Conservation (phyloP, 1,140 invertebrate genomes). For the Bombus polaris region DNA sequence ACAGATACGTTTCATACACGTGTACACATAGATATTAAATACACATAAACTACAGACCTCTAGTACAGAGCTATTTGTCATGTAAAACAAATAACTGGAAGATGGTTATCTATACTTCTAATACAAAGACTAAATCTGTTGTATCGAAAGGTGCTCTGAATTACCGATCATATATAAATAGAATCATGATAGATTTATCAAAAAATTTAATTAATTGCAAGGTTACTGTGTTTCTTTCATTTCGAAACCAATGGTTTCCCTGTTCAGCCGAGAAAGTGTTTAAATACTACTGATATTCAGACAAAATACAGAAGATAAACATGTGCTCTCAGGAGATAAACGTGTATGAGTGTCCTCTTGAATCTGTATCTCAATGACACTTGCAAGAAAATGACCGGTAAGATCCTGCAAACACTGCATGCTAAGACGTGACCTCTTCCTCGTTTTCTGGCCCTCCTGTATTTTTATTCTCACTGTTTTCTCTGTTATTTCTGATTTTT, state of each 20-base stretch:
- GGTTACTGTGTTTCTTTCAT: not conserved
- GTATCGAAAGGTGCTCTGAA: not conserved
- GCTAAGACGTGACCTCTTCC: not conserved
- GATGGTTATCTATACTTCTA: not conserved
- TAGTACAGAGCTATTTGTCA: not conserved
- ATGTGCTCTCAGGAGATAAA: slow-evolving; percentile 8
- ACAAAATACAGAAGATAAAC: slow-evolving; percentile 20
- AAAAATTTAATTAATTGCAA: not conserved
- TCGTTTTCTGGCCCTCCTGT: not conserved
- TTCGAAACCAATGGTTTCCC: too few relatives aligned
- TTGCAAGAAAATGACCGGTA: slow-evolving; percentile 12
- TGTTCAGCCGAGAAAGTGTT: slow-evolving; percentile 24
- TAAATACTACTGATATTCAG: not conserved
- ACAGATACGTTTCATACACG: not conserved
- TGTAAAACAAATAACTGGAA: not conserved
- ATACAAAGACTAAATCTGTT: not conserved
- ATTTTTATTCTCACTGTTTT: not conserved
- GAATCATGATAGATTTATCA: too few relatives aligned
- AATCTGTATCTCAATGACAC: not conserved
- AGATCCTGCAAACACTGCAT: not conserved
- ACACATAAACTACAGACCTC: not conserved
- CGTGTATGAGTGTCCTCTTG: not conserved
- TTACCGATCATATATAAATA: not conserved
- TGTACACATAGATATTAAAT: slow-evolving; percentile 3
- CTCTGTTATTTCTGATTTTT: not conserved